Conservation (phyloP, 37 sponge, comb jelly and placozoan species). For the Oopsacas minuta region DNA sequence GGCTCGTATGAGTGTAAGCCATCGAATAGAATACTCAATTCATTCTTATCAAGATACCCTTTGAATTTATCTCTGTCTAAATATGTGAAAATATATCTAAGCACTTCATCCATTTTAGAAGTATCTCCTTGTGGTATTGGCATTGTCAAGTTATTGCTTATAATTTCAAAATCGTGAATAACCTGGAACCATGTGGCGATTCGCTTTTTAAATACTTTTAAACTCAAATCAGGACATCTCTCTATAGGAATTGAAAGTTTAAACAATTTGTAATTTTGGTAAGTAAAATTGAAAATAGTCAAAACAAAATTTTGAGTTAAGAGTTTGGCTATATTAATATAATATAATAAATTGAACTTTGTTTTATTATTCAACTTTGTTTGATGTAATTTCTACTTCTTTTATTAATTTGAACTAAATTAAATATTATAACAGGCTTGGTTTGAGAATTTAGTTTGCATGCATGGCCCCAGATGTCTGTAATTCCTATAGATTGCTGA, state of each 20-base stretch:
- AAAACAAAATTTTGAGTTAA: too few relatives aligned
- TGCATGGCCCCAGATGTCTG: not conserved
- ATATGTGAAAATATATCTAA: not conserved
- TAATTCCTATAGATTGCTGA: not conserved
- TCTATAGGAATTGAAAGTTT: too few relatives aligned
- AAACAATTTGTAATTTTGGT: too few relatives aligned
- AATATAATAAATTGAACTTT: too few relatives aligned
- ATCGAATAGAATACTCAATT: slow-evolving; percentile 6
- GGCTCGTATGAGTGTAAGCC: slow-evolving; percentile 8
- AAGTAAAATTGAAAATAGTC: not conserved
- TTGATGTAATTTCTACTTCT: too few relatives aligned
- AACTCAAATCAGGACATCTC: not conserved
- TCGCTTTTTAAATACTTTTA: not conserved
- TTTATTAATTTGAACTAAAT: not conserved
- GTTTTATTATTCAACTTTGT: too few relatives aligned
- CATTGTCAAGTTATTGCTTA: not conserved
- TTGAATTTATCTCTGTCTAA: not conserved
- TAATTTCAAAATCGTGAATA: not conserved
- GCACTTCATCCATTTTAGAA: not conserved
- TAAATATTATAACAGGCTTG: not conserved
- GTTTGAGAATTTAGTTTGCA: not conserved
- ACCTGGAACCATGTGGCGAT: not conserved
- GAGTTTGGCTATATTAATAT: too few relatives aligned
- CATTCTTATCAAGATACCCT: not conserved
- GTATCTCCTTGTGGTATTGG: not conserved